phyloP scores from a whole-genome alignment of 2,888 invertebrate species.

The Chloromyia formosa region DNA sequence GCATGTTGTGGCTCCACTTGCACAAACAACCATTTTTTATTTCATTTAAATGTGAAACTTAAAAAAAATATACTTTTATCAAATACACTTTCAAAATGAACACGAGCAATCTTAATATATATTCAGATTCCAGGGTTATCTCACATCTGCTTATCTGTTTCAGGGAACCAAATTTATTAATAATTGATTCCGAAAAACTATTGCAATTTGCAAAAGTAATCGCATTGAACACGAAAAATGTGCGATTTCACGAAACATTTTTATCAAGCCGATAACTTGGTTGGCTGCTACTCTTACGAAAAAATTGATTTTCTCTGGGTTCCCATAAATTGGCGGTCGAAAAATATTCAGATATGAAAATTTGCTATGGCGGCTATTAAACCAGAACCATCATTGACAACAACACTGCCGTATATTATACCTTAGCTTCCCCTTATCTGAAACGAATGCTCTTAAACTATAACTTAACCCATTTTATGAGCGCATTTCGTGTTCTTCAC shows the following conservation, averaged over 20 bases:
- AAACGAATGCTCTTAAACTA: constrained; percentile 15
- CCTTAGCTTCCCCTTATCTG: constrained; percentile 15
- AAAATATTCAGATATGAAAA: not conserved
- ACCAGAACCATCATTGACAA: not conserved
- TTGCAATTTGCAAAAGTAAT: not conserved
- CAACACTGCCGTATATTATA: not conserved
- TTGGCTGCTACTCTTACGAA: not conserved
- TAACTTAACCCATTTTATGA: constrained; percentile 10
- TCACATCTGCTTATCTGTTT: no score
- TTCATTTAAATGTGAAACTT: no score
- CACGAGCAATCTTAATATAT: no score
- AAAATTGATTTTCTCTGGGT: not conserved
- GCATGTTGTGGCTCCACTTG: no score
- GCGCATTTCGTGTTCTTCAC: constrained; percentile 3
- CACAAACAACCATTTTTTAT: no score
- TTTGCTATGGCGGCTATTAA: not conserved
- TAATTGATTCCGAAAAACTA: not conserved
- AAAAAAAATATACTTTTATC: no score
- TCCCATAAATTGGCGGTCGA: not conserved
- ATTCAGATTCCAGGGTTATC: no score
- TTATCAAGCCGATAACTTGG: not conserved
- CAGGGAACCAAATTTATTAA: not conserved
- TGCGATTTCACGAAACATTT: not conserved
- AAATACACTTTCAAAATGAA: no score
- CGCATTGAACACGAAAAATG: not conserved